phyloP scores from a whole-genome alignment of 35 echinoderm and acorn worm species.

The Heliocidaris erythrogramma region DNA sequence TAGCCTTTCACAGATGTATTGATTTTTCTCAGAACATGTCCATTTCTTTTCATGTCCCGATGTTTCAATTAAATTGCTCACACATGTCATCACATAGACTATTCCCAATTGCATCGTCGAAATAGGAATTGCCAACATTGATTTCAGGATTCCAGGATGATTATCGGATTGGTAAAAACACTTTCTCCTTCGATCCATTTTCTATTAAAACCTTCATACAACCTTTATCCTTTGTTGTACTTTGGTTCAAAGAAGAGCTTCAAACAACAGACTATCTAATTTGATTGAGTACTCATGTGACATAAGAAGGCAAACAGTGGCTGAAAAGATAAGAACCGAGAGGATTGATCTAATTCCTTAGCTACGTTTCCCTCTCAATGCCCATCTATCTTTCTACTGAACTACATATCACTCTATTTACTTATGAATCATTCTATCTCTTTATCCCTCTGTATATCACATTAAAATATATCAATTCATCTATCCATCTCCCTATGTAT shows the following conservation, averaged over 20 bases:
- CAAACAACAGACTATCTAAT: too few relatives aligned
- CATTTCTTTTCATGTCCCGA: neutral
- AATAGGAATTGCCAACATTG: neutral
- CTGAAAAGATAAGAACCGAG: too few relatives aligned
- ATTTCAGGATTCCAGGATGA: neutral
- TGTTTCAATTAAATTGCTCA: neutral
- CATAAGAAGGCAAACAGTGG: too few relatives aligned
- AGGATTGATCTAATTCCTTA: too few relatives aligned
- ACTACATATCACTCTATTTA: too few relatives aligned
- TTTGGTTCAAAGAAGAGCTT: neutral
- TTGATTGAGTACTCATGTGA: too few relatives aligned
- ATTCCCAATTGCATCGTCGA: neutral
- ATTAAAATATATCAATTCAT: too few relatives aligned
- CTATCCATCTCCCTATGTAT: too few relatives aligned
- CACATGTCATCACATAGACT: neutral
- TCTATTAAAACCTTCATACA: neutral
- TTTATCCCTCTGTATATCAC: too few relatives aligned
- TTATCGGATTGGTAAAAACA: neutral
- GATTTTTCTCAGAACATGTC: neutral
- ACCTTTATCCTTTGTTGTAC: neutral
- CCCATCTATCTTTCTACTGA: too few relatives aligned
- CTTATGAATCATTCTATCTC: too few relatives aligned
- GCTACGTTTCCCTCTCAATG: too few relatives aligned
- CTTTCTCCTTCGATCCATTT: neutral
- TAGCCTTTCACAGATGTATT: neutral